Evolutionary conservation across 1,140 invertebrate species (phyloP).

Genomic region (Cryptotermes secundus): DNA sequence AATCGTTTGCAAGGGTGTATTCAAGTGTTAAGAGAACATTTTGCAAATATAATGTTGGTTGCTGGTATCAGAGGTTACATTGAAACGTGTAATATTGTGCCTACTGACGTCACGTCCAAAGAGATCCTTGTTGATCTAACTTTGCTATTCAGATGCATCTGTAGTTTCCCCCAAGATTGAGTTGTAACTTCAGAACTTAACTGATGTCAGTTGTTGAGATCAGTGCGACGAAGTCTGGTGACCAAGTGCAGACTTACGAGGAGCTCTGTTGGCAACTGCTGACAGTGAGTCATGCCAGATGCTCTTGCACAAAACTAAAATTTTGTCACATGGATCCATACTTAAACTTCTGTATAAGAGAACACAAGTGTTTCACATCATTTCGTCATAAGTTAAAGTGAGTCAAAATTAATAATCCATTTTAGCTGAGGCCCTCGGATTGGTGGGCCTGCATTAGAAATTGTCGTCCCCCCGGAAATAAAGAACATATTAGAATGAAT

Average conservation of each 20-base stretch:
- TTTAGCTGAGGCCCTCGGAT: no score
- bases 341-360: not conserved
- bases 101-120: no score
- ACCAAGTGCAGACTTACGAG: not conserved
- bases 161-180: not conserved
- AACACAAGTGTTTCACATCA: not conserved
- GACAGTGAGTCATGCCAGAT: not conserved
- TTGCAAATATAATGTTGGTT: no score
- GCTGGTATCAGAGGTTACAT: no score
- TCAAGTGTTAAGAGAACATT: no score
- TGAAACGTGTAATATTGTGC: no score
- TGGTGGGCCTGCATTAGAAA: no score
- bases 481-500: no score
- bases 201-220: not conserved
- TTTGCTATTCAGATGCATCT: not conserved
- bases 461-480: no score
- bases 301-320: not conserved
- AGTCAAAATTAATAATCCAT: not conserved
- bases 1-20: no score
- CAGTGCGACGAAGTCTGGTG: no score
- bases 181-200: not conserved
- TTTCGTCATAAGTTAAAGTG: not conserved
- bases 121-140: not conserved
- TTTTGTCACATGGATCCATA: not conserved
- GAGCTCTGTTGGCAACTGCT: not conserved